Evolutionary conservation across 2,113 vertebrate genomes (phyloP).

Genomic region (Prinia subflava): DNA sequence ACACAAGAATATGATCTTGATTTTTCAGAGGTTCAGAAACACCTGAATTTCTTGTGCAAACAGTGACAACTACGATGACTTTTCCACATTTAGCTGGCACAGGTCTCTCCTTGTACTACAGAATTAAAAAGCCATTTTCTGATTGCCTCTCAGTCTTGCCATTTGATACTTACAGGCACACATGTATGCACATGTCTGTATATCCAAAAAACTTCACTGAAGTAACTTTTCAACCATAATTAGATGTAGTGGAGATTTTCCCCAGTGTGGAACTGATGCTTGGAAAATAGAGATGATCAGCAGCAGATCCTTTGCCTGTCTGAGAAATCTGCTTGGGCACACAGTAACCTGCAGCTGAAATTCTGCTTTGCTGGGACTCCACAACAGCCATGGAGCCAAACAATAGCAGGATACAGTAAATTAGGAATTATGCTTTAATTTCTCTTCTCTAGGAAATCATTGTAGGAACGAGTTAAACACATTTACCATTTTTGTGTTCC

Average conservation of each 20-base stretch:
- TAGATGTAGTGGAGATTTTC: not conserved
- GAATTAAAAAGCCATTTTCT: not conserved
- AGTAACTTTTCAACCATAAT: not conserved
- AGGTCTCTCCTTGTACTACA: not conserved
- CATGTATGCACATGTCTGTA: not conserved
- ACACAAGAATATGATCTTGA: not conserved
- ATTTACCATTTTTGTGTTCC: rapidly evolving
- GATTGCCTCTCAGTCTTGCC: not conserved
- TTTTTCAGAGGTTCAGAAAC: not conserved
- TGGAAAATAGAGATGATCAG: not conserved
- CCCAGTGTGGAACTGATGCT: not conserved
- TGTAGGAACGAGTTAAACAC: not conserved
- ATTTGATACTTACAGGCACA: not conserved
- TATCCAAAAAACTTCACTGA: not conserved
- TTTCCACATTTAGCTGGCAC: not conserved
- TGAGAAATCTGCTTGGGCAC: not conserved
- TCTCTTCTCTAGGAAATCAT: not conserved
- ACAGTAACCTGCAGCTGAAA: not conserved
- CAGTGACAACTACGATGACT: not conserved
- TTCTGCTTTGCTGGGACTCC: not conserved
- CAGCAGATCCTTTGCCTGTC: not conserved
- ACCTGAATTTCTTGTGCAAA: not conserved
- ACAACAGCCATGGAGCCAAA: not conserved
- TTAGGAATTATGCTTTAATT: not conserved
- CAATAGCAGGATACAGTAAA: not conserved